Evolutionary conservation across 53 echinoderm and acorn worm species (phyloP), one percentile per base, ranked within the genome.

Genomic region (Hippasteria phrygiana): DNA sequence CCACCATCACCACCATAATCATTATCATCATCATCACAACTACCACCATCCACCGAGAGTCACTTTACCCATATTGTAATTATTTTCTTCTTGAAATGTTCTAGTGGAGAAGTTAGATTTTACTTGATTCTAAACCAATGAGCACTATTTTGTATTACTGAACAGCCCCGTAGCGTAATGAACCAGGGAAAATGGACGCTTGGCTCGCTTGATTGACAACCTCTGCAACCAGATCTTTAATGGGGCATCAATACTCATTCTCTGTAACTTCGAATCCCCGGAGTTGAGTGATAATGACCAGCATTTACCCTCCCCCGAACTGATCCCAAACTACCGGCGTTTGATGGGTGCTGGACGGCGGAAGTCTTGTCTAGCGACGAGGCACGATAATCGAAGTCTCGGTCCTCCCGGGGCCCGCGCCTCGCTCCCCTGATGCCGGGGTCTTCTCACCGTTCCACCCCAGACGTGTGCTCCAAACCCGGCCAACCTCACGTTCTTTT

Each of bases 281-380:
- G 82, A 82, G 82, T 66, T 65, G 46, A 65, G 82, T 82, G 82
- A 82, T 82, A 82, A 82, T 82, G 64, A 66, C 66, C 64, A 64
- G 64, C 63, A 82, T 82, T 82, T 82, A 82, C 66, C 82, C 82
- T 82, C 64, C 40, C 42, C 82, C 64, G 82, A 82, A 82, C 11
- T 82, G 82, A 82, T 82, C 82, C 82, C 26, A 65, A 82, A 65
- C 82, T 82, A 82, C 82, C 82, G 82, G 82, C 82, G 82, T 82
- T 82, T 82, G 82, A 82, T 82, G 82, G 82, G 78, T 78, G 78
- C 59, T 56, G 78, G 56, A 24, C 26, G 56, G 82, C 64, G 82
- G 82, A 82, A 82, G 82, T 82, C 66, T 63, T 82, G 82, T 66
- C 46, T 64, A 64, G 64, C 82, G 82, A 43, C 82, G 33, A 82